Percentiles rank a stretch among this genome's conserved stretches.
phyloP scores from a whole-genome alignment of 1,140 invertebrate species.

The Phortica variegata region DNA sequence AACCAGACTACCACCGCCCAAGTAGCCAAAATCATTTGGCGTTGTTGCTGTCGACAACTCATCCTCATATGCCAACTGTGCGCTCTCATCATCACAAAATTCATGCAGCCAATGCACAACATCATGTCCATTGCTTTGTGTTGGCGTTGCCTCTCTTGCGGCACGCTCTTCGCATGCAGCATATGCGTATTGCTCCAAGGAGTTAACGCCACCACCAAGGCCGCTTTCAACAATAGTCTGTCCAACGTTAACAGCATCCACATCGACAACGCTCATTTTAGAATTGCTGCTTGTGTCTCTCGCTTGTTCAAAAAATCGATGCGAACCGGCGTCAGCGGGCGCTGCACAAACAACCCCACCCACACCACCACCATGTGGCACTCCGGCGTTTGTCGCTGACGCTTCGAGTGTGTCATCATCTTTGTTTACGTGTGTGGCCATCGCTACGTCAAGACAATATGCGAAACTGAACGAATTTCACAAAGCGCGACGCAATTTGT shows the following conservation, averaged over 20 bases:
- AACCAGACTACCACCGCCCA: too few species aligned
- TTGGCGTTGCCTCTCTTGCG: neutral
- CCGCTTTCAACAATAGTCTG: neutral
- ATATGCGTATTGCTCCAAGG: slow-evolving; percentile 35
- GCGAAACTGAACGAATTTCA: too few species aligned
- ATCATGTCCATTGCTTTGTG: slow-evolving; percentile 17
- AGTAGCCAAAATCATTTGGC: slow-evolving; percentile 1
- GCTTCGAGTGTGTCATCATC: slow-evolving; percentile 5
- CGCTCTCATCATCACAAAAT: slow-evolving; percentile 41
- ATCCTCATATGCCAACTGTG: slow-evolving; percentile 44
- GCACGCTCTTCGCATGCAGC: slow-evolving; percentile 32
- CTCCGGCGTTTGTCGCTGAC: slow-evolving; percentile 6
- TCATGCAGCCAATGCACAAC: slow-evolving; percentile 23
- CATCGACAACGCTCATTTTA: slow-evolving; percentile 16
- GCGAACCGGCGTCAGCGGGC: slow-evolving; percentile 5
- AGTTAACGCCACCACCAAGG: too few species aligned
- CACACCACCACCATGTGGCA: slow-evolving; percentile 5
- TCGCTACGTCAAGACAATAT: slow-evolving; percentile 11
- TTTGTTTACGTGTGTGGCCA: slow-evolving; percentile 47
- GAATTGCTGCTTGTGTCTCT: slow-evolving; percentile 8
- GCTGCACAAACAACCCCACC: slow-evolving; percentile 13
- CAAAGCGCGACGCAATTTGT: neutral
- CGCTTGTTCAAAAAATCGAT: slow-evolving; percentile 40
- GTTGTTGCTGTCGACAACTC: slow-evolving; percentile 14
- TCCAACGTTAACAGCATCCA: slow-evolving; percentile 14